Base-by-base conservation (phyloP, 2,797 vertebrate species). In the Lemur catta region DNA sequence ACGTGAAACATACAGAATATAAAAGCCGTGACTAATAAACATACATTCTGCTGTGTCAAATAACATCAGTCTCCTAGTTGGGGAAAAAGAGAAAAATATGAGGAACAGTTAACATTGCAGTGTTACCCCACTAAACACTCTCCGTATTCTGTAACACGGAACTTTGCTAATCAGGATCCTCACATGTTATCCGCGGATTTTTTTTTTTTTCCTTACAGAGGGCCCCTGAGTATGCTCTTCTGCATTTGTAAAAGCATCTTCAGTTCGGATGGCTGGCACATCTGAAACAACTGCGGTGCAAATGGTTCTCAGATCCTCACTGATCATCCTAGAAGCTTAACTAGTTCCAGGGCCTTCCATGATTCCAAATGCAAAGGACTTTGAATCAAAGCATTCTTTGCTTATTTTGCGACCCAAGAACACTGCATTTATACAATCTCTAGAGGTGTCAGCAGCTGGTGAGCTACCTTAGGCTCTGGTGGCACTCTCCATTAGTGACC, bases 121-220 rank as follows among this genome's bases (percentile, higher is more conserved):
- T 7, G 26, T 26, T 4, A 7, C 24, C 35, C 15, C 38, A 6
- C 14, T 33, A 18, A 79, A 72, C 2, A 57, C 14, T n/a, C 38
- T 35, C n/a, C 35, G 5, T 9, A 0, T n/a, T 69, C 52, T 57
- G 48, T 33, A 59, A 13, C 55, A n/a, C 0, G 10, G 26, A 17
- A 14, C 50, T 65, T 81, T 13, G 18, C 2, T 10, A 33, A 22
- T n/a, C 17, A 57, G 1, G 4, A 30, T 18, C 0, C 0, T 30
- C 61, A 41, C 2, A 5, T 28, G 4, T 38, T 69, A 38, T 6
- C 24, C 4, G 55, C 9, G 9, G 24, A 57, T 24, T 57, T 11
- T 52, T 55, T 52, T 43, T 38, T 52, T 57, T 26, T 26, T 57
- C 55, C 55, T 24, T 26, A 26, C 55, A 57, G 55, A 57, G 55